phyloP scores from a whole-genome alignment of 92 coral and sea anemone species.

The Pocillopora grandis region DNA sequence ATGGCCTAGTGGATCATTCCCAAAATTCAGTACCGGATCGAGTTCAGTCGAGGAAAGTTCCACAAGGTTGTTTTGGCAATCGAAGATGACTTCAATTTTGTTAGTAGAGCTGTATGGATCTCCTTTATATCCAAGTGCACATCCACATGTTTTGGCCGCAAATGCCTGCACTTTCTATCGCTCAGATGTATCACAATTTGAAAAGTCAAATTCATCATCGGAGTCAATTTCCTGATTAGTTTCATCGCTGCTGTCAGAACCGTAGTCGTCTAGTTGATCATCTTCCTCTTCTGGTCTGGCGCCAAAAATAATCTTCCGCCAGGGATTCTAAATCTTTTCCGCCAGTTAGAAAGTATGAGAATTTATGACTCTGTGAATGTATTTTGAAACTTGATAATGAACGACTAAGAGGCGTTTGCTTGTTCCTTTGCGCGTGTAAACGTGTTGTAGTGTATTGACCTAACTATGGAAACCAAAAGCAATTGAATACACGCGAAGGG shows the following conservation, averaged over 20 bases:
- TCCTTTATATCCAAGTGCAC: slow-evolving; percentile 34
- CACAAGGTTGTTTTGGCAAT: slow-evolving; percentile 47
- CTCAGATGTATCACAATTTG: slow-evolving; percentile 40
- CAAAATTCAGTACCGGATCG: slow-evolving; percentile 36
- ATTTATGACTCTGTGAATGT: slow-evolving; percentile 6
- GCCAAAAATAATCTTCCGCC: slow-evolving; percentile 37
- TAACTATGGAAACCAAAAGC: too few relatives aligned
- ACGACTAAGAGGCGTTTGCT: too few relatives aligned
- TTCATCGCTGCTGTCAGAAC: slow-evolving; percentile 25
- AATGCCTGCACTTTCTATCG: slow-evolving; percentile 37
- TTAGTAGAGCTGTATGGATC: slow-evolving; percentile 38
- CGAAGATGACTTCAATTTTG: slow-evolving; percentile 34
- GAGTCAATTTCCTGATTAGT: slow-evolving; percentile 25
- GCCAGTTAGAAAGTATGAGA: slow-evolving; percentile 28
- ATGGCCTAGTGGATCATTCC: slow-evolving; percentile 48
- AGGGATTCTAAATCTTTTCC: slow-evolving; percentile 39
- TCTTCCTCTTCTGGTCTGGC: slow-evolving; percentile 41
- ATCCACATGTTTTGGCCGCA: slow-evolving; percentile 24
- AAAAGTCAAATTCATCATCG: slow-evolving; percentile 35
- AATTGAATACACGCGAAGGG: too few relatives aligned
- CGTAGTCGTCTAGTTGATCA: background rate
- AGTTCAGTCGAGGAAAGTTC: slow-evolving; percentile 60
- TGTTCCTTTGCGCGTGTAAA: too few relatives aligned
- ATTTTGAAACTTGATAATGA: too few relatives aligned
- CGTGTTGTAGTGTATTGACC: too few relatives aligned